These are phyloP conservation scores for Tuberolachnus salignus DNA, from an alignment of 2,888 invertebrate genomes.

Conservation along the genomic window DNA sequence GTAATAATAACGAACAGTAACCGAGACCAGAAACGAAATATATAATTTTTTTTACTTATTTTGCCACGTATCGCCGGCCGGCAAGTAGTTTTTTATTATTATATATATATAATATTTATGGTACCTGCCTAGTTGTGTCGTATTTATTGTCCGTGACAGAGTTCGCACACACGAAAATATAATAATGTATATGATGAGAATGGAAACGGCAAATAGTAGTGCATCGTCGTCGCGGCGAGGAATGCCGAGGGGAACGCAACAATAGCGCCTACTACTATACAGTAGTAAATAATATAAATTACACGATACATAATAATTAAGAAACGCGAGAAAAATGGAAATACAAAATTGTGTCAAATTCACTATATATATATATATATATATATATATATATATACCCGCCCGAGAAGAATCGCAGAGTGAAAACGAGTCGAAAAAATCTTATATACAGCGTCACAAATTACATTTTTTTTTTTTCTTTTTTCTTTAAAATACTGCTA, in stretches of 20 bases:
- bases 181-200: conserved; percentile 19
- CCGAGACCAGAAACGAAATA: background rate
- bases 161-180: conserved; percentile 16
- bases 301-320: conserved; percentile 40
- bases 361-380: background rate
- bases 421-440: no score
- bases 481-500: no score
- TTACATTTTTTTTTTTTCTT: background rate
- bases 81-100: no score
- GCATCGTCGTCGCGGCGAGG: background rate
- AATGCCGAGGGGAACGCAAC: conserved; percentile 16
- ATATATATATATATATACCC: background rate
- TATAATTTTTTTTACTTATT: conserved; percentile 2
- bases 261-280: background rate
- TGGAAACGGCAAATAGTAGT: background rate
- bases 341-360: conserved; percentile 40
- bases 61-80: background rate
- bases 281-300: conserved; percentile 10
- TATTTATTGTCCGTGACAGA: conserved; percentile 36
- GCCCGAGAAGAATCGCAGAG: no score
- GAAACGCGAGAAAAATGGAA: conserved; percentile 11
- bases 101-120: background rate
- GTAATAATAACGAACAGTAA: background rate
- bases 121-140: background rate
- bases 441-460: background rate